Evolutionary conservation across 2,888 invertebrate genomes (phyloP), one percentile per base, ranked within the genome.

Genomic region (Torymus aiolomorphi): DNA sequence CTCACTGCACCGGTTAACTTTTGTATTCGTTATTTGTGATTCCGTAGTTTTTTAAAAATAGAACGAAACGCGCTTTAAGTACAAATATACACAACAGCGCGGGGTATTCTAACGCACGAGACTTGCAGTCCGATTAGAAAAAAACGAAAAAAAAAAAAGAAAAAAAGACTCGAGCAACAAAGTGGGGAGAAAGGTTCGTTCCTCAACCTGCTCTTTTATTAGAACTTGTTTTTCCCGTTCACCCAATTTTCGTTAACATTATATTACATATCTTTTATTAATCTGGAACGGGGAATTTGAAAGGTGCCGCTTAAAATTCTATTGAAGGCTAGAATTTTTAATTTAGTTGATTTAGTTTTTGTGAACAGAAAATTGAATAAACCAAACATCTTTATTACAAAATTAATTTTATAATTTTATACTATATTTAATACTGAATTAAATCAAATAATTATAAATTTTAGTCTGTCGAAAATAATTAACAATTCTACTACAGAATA

Each of bases 21-120:
- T 88, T 87, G 82, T 87, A 86, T 86, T 83, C 83, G 84, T 86
- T 86, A 86, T 82, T 86, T 84, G 84, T 83, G 83, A 86, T 85
- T 87, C 85, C 85, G 84, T 86, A 86, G 84, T 86, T 87, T 86
- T 83, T 84, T 84, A 84, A 78, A 73, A 49, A 74, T 62, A 70
- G 51, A 70, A 65, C 59, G 66, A 80, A 79, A 83, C 78, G 72
- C 76, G 80, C 83, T 76, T 76, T 82, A 73, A 82, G 80, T 71
- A 80, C 72, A 59, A 82, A 81, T 83, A 65, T 79, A 78, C 76
- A 78, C 71, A 14, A 52, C 70, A 52, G 73, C 57, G 66, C 31
- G 65, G n/a, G 70, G 56, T 81, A 67, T 82, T 82, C 81, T 72
- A 73, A 81, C 57, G 80, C 80, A 69, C 78, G 67, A 82, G 72